Base-by-base conservation (phyloP, 2,888 invertebrate species). In the Pyrochroa serraticornis region DNA sequence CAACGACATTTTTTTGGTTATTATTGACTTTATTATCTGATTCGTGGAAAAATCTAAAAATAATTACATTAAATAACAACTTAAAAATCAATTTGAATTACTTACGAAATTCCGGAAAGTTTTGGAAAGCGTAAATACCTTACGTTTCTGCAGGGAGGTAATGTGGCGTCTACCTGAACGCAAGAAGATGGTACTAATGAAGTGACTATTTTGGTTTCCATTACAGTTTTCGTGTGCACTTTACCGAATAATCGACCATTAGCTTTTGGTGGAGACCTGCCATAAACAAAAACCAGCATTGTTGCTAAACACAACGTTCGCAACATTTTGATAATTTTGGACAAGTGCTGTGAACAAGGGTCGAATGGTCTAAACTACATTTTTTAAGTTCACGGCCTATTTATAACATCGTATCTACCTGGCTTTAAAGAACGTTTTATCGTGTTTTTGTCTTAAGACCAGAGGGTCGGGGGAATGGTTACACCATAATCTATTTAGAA, bases 121-220 rank as follows among this genome's bases (percentile, higher is more conserved):
- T 68, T 63, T 2, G 77, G 75, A 62, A 75, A 72, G 12, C 68
- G 65, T 42, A 78, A 60, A 62, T 73, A 75, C 12, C 79, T 61
- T 7, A 77, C 74, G 57, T 72, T 74, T 66, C 78, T 67, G 59
- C 80, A 80, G 0, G 76, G 76, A 7, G 75, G 77, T 44, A 80
- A 63, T 31, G 78, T 76, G 1, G 79, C 62, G 38, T 75, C 77
- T 2, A 79, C 72, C 48, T 74, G 75, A 3, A 79, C 75, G 60
- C 80, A 80, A 1, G 79, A 79, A 1, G 79, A 78, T n/a, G 80
- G 78, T 8, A 77, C 69, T 46, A 74, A 60, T 7, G 75, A 71
- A 6, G 76, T 78, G 6, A 77, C 70, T 7, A 72, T 57, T 38
- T 71, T 64, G 6, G 71, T 72, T 55, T 71, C 60, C 8, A 68